A percentile compares a stretch with the other conserved stretches of the same genome.
Conservation (phyloP, 1,140 invertebrate genomes). For the Musca vetustissima region DNA sequence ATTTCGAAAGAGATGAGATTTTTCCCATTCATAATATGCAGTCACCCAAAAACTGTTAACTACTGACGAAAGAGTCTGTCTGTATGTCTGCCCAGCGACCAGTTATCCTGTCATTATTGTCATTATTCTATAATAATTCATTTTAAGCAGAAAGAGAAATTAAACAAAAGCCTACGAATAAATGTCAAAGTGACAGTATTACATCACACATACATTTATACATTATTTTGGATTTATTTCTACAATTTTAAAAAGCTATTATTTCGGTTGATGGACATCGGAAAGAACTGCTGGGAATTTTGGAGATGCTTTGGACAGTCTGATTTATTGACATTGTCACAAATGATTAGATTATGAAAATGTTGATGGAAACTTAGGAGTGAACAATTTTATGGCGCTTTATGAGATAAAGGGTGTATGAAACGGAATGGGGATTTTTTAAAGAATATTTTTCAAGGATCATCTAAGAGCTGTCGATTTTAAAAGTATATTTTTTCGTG, state of each 20-base stretch:
- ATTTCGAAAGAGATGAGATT: background rate
- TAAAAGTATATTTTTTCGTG: too few relatives aligned
- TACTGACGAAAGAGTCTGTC: too few relatives aligned
- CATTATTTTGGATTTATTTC: too few relatives aligned
- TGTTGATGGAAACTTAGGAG: too few relatives aligned
- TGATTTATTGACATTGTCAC: too few relatives aligned
- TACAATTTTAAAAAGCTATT: background rate
- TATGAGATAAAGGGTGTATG: too few relatives aligned
- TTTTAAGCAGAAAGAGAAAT: background rate
- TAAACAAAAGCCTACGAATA: background rate
- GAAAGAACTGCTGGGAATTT: background rate
- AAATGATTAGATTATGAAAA: too few relatives aligned
- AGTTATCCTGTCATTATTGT: slow-evolving; percentile 6
- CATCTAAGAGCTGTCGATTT: too few relatives aligned
- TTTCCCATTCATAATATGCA: background rate
- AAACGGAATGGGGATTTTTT: too few relatives aligned
- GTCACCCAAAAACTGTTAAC: slow-evolving; percentile 5
- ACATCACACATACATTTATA: slow-evolving; percentile 8
- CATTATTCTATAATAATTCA: slow-evolving; percentile 22
- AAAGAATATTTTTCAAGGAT: too few relatives aligned
- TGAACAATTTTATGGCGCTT: too few relatives aligned
- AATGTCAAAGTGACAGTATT: slow-evolving; percentile 20
- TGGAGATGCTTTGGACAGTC: too few relatives aligned
- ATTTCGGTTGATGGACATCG: background rate
- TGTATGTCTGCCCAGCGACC: background rate